Base-by-base conservation (phyloP, 2,888 invertebrate genomes). In the Hydraecia micacea region DNA sequence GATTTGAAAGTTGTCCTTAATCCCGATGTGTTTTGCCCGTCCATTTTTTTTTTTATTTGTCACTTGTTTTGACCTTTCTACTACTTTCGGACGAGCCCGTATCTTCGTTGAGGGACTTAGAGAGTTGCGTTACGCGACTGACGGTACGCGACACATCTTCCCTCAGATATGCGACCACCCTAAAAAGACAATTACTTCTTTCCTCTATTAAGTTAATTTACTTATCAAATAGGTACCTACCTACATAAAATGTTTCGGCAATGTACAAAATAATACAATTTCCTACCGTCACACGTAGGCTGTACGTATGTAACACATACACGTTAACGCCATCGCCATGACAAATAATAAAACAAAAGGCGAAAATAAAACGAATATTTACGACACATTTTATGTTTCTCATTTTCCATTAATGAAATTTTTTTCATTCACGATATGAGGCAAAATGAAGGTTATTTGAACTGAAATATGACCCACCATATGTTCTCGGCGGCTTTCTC, bases 381-480 rank as follows among this genome's bases (percentile, higher is more conserved):
- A 93, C 87, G 90, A 87, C 91, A 88, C 86, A 90, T 90, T 90
- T 91, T 89, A 91, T 90, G 91, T 89, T 90, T 90, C 86, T 87
- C 89, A 89, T 93, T 91, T 91, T 83, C 89, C 90, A 91, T 91
- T 92, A 92, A 92, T 91, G 91, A 91, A 89, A 84, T 89, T 92
- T 92, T 92, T 91, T 90, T 89, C 90, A 91, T 93, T 90, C 90
- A 87, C 90, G 85, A 90, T 92, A 92, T 90, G 90, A 90, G 84
- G 87, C 87, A 78, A 90, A 93, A 92, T 92, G 90, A 89, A 88
- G 89, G 91, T 93, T 92, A 93, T 94, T 93, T 90, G 83, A 88
- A 89, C 81, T 94, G 92, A 94, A 93, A 93, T 93, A 95, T 93
- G 90, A 88, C 89, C 90, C 86, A 87, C 90, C 92, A 92, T 93